Base-by-base conservation (phyloP, 64 coral and sea anemone genomes). In the Catalaphyllia jardinei region DNA sequence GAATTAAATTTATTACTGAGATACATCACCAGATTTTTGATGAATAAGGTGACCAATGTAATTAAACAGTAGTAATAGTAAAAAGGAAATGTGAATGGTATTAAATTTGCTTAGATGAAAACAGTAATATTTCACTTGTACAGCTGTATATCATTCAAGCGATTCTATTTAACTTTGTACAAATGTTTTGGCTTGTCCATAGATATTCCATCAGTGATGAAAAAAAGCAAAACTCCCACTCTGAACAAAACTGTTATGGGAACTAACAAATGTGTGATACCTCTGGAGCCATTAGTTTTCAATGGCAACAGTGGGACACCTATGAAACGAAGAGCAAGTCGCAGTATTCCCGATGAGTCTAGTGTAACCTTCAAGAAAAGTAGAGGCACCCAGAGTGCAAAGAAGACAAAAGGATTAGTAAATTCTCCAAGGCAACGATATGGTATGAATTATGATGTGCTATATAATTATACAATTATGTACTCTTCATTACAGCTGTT, bases 281-380 rank as follows among this genome's bases (percentile, higher is more conserved):
- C 35, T 28, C 3, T 85, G 39, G 81, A 85, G 22, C 81, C 81
- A 50, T 51, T 85, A 18, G 62, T 85, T 22, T 85, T 85, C 24
- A 50, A 85, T 85, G 38, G 60, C 12, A 31, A 51, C 33, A 11
- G 17, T 50, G 12, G 39, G 0, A 28, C 63, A 50, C 42, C 76
- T 65, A 19, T 75, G 0, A 89, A 89, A 49, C 57, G 88, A 63
- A 92, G 86, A 60, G 90, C 90, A 78, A 92, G 90, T 29, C 75
- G 86, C 12, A 92, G 90, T 39, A 79, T 92, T 27, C 90, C 90
- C 17, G 90, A 92, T 72, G 90, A 73, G 35, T 77, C 82, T 4
- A 49, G 18, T 55, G 90, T 87, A 10, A 77, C 74, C 3, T 42
- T 59, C 17, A 92, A 92, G 60, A 92, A 30, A 87, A 92, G 75